Base-by-base conservation (phyloP, 2,888 invertebrate genomes). In the Eulithis testata region DNA sequence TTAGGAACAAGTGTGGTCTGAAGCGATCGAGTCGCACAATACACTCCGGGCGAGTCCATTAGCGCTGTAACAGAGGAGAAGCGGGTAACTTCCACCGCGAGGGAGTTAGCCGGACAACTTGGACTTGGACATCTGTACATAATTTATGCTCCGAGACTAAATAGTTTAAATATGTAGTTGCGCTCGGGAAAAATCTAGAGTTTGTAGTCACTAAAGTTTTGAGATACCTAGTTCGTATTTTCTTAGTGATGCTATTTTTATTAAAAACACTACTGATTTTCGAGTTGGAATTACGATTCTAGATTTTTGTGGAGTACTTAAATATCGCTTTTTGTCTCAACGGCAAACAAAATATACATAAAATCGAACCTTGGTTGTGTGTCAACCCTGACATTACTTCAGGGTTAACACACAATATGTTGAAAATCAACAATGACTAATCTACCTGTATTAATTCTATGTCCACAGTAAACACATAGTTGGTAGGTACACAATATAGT, bases 1-100 rank as follows among this genome's bases (percentile, higher is more conserved):
- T 66, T 63, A 66, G 11, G 50, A 44, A 58, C 54, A 50, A 58
- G 60, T 57, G 50, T 52, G 44, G 58, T 69, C 51, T 45, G 40
- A 56, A 51, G 56, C 64, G 64, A 66, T 69, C 61, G 77, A 62
- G 68, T 60, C 44, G 54, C 63, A 49, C 62, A 58, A 65, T 76
- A 78, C 80, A 76, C 76, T 79, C 79, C 85, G 80, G 70, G 70
- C 73, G 82, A 80, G 79, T 73, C 84, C 84, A 89, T 89, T 88
- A 88, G 81, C 79, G 85, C 84, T 82, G 79, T 84, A 85, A 87
- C 80, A 76, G 81, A 77, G 77, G 77, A 75, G 76, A 75, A 78
- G 74, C 73, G 63, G 64, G 52, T 40, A 68, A 66, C 65, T 69
- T 64, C 49, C 55, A 12, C 53, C 60, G 49, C 12, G 44, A 21